phyloP scores from a whole-genome alignment of 2,888 invertebrate species.

The Eilema caniola region DNA sequence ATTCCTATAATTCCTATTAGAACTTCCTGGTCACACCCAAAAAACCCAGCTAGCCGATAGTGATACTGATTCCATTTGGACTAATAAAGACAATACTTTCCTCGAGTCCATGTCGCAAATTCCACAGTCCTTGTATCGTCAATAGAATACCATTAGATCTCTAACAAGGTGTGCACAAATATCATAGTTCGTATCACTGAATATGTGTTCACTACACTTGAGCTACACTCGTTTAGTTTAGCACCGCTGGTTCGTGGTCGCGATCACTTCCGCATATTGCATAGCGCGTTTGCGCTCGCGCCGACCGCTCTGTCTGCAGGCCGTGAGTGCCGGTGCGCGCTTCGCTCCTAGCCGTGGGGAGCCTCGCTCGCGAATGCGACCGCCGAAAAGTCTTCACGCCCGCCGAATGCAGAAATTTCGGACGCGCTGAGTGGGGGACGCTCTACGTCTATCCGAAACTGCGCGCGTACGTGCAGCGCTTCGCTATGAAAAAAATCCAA shows the following conservation, averaged over 20 bases:
- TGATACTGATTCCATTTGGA: constrained; percentile 25
- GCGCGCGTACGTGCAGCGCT: constrained; percentile 85
- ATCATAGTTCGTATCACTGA: constrained; percentile 83
- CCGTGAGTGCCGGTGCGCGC: constrained; percentile 67
- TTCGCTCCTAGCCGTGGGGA: constrained; percentile 79
- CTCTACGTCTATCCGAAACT: constrained; percentile 85
- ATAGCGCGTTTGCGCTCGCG: constrained; percentile 70
- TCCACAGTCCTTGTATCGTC: constrained; percentile 79
- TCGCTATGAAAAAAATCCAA: constrained; percentile 85
- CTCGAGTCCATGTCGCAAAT: constrained; percentile 82
- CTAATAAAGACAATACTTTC: constrained; percentile 79
- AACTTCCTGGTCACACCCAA: constrained; percentile 63
- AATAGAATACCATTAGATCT: constrained; percentile 79
- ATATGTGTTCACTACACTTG: constrained; percentile 80
- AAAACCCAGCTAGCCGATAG: constrained; percentile 29
- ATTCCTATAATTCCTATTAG: constrained; percentile 51
- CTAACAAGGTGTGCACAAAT: constrained; percentile 76
- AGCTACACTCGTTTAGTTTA: constrained; percentile 70
- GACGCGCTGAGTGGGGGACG: constrained; percentile 85
- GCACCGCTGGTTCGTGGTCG: constrained; percentile 64
- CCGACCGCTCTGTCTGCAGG: constrained; percentile 63
- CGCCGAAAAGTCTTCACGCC: constrained; percentile 84
- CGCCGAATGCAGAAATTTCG: constrained; percentile 86
- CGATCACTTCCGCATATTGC: constrained; percentile 85
- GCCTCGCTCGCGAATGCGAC: constrained; percentile 85